Conservation (phyloP, 2,888 invertebrate species). For the Holacanthella duospinosa region DNA sequence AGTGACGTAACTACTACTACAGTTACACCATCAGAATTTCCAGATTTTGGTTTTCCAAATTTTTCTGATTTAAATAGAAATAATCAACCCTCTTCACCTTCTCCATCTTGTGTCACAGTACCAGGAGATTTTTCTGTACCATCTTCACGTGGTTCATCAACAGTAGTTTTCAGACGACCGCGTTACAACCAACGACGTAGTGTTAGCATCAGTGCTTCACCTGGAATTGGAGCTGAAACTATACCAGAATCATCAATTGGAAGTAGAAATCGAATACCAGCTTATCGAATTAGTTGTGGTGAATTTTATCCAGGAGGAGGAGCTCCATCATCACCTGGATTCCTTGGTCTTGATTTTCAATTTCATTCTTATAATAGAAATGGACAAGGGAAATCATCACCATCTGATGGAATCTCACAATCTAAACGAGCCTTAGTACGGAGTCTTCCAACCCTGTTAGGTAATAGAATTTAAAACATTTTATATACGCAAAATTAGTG, state of each 20-base stretch:
- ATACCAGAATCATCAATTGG: not conserved
- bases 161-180: not conserved
- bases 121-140: constrained; percentile 26
- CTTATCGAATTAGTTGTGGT: constrained; percentile 34
- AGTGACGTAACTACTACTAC: constrained; percentile 7
- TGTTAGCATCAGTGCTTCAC: constrained; percentile 2
- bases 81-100: constrained; percentile 17
- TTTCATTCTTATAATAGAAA: constrained; percentile 7
- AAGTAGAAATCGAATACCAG: constrained; percentile 5
- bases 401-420: not conserved
- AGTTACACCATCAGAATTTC: constrained; percentile 4
- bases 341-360: constrained; percentile 9
- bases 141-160: not conserved
- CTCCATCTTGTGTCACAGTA: constrained; percentile 29
- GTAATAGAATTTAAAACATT: too few species aligned
- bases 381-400: not conserved
- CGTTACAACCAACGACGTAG: not conserved
- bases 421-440: constrained; percentile 28
- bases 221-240: constrained; percentile 3
- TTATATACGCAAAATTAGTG: too few species aligned
- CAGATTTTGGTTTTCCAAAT: constrained; percentile 4
- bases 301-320: constrained; percentile 32
- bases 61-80: constrained; percentile 7
- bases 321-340: constrained; percentile 6
- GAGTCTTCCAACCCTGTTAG: constrained; percentile 34